These are phyloP conservation scores for Aspiorhynchus laticeps DNA, from an alignment of 2,113 vertebrate species.

Conservation along the genomic window DNA sequence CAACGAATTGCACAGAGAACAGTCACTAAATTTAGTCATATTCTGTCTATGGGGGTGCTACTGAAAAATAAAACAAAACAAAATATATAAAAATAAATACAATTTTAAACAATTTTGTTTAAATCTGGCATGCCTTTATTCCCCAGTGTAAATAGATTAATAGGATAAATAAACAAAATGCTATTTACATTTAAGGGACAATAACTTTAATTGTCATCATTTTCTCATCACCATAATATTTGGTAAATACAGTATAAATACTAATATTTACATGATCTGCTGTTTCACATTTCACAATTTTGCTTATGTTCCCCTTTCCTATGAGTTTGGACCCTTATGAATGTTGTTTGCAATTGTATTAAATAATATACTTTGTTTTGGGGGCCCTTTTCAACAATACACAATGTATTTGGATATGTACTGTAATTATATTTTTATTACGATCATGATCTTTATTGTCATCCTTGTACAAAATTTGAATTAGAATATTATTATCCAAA, in stretches of 20 bases:
- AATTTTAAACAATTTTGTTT: no score
- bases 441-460: neutral
- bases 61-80: neutral
- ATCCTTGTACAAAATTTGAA: neutral
- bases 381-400: neutral
- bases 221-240: neutral
- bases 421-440: neutral
- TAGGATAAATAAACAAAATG: no score
- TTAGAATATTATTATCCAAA: neutral
- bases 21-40: neutral
- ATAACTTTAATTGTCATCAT: neutral
- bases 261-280: neutral
- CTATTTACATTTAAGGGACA: neutral
- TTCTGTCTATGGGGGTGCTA: neutral
- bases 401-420: neutral
- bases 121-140: no score
- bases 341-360: neutral
- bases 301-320: neutral
- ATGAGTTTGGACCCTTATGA: neutral
- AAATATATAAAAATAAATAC: no score
- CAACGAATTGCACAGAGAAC: neutral
- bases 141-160: no score
- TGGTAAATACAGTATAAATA: neutral
- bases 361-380: neutral
- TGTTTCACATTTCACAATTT: neutral